phyloP scores from a whole-genome alignment of 2,797 vertebrate species.

The Pseudomugil tenellus region DNA sequence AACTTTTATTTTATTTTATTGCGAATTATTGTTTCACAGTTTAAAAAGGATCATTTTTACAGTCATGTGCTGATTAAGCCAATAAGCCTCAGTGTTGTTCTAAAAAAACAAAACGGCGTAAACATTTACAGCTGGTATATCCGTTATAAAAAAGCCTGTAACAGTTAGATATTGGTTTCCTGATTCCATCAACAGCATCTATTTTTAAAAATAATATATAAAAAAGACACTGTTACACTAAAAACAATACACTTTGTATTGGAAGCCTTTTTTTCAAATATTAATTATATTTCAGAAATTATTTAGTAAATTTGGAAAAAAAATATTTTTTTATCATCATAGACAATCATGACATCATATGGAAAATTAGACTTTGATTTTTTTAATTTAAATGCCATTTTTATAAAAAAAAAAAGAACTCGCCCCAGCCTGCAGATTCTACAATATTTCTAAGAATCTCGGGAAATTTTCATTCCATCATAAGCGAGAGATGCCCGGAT shows the following conservation, averaged over 20 bases:
- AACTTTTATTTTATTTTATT: too few species aligned
- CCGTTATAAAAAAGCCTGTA: neutral
- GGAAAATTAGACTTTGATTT: too few species aligned
- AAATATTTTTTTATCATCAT: too few species aligned
- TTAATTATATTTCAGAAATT: neutral
- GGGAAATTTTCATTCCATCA: neutral
- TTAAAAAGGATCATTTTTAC: neutral
- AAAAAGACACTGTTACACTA: neutral
- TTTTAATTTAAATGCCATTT: too few species aligned
- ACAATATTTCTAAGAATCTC: too few species aligned
- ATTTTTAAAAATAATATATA: neutral
- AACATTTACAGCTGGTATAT: too few species aligned
- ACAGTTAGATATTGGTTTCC: neutral
- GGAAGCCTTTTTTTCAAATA: neutral
- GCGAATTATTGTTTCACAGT: neutral
- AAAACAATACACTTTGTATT: neutral
- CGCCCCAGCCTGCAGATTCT: neutral
- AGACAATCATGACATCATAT: too few species aligned
- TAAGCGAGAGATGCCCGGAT: neutral
- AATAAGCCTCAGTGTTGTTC: neutral
- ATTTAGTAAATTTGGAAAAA: neutral
- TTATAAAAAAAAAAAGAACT: too few species aligned
- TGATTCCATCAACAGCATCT: neutral
- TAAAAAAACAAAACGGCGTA: too few species aligned
- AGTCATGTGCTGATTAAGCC: neutral